Base-by-base conservation (phyloP, 1,140 invertebrate species). In the Odontomachus brunneus region DNA sequence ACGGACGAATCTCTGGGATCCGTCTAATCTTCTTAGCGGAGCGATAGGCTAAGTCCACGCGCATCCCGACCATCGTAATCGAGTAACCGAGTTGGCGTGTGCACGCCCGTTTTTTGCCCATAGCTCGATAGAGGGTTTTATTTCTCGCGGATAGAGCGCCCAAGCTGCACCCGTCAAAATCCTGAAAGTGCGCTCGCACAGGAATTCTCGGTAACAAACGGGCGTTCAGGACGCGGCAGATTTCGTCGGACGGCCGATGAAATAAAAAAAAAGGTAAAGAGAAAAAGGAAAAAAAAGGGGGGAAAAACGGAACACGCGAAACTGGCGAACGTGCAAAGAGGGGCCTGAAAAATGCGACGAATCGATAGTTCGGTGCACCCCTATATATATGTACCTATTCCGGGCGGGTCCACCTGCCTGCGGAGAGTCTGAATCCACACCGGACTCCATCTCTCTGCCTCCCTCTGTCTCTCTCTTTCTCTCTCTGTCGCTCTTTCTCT, bases 291-390 rank as follows among this genome's bases (percentile, higher is more conserved):
- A 44, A 44, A 44, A 5, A 33, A 2, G 44, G 17, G 29, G 24
- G 11, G 19, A 14, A 14, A 49, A 22, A 63, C 44, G 48, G 19
- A 51, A 75, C 53, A 67, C 9, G 65, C 51, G 33, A 69, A 80
- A 57, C 75, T 57, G 75, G 75, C 75, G 65, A 80, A 80, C 51
- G 65, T 71, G 65, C 65, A 69, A 80, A 71, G 75, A 80, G 75
- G 53, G 65, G 75, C 75, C 75, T 69, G 53, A 72, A 53, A 73
- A 69, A 55, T 80, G 63, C 24, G 49, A 22, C 51, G 67, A 74
- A 87, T 87, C 86, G 81, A 87, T 86, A 76, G 86, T 85, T 86
- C 81, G 86, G 83, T 84, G 86, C 63, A 84, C 84, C 59, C 65
- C 48, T 78, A 55, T 29, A 26, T 80, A 59, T 57, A 71, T 74